Evolutionary conservation across 2,888 invertebrate genomes (phyloP).

Genomic region (Allygus modestus): DNA sequence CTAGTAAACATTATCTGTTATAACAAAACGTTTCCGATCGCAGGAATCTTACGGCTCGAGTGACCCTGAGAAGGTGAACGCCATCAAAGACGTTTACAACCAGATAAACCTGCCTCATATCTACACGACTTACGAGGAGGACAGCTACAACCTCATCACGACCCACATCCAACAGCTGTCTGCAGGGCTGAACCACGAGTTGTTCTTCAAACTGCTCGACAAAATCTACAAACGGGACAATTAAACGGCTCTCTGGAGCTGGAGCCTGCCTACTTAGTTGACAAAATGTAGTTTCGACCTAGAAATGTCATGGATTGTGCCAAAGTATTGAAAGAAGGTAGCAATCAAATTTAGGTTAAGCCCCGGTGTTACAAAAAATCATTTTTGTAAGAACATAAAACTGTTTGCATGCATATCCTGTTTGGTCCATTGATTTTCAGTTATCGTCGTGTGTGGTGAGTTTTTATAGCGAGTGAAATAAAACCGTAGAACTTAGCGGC

Average conservation of each 20-base stretch:
- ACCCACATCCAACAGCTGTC: constrained; percentile 92
- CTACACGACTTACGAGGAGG: constrained; percentile 89
- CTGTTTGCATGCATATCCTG: no score
- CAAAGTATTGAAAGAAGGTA: background rate
- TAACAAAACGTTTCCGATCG: background rate
- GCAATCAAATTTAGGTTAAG: background rate
- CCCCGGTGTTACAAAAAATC: no score
- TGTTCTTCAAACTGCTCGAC: constrained; percentile 89
- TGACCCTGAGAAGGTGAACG: constrained; percentile 82
- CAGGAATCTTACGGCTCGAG: constrained; percentile 85
- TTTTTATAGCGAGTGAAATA: no score
- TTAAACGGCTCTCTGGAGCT: background rate
- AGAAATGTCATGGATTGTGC: background rate
- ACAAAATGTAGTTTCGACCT: background rate
- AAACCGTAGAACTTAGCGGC: no score
- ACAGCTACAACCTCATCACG: constrained; percentile 88
- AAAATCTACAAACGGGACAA: constrained; percentile 74
- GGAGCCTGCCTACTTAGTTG: background rate
- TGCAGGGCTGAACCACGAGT: constrained; percentile 86
- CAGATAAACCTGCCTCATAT: constrained; percentile 86
- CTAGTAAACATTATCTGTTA: no score
- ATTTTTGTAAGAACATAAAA: background rate
- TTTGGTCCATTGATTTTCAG: no score
- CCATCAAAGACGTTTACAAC: constrained; percentile 86
- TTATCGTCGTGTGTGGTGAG: no score